phyloP scores from a whole-genome alignment of 2,113 vertebrate genomes.

The Archilochus colubris region DNA sequence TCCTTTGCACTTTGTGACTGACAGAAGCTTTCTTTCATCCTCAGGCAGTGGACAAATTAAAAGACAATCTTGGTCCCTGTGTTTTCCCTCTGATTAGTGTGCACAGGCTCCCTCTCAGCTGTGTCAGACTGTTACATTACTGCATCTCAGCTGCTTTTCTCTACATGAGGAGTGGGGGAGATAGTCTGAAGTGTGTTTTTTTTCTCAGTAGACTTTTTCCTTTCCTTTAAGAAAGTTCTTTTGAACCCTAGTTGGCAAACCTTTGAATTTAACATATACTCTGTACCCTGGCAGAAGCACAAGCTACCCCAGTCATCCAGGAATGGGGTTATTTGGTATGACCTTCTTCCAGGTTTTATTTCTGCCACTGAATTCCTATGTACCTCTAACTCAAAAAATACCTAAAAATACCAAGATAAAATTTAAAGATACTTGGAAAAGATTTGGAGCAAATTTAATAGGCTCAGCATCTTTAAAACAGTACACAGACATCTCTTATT shows the following conservation, averaged over 20 bases:
- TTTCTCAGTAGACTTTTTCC: neutral
- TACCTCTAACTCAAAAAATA: neutral
- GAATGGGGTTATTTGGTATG: neutral
- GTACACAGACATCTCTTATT: neutral
- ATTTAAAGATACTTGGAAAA: neutral
- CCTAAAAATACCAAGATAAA: neutral
- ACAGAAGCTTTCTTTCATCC: constrained; percentile 47
- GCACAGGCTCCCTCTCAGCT: neutral
- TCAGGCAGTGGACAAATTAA: constrained; percentile 43
- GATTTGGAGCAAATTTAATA: neutral
- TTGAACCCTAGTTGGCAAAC: neutral
- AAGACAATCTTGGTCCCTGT: constrained; percentile 4
- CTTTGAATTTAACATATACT: neutral
- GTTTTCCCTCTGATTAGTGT: constrained; percentile 8
- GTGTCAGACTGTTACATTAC: neutral
- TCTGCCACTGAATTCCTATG: neutral
- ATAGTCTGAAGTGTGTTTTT: neutral
- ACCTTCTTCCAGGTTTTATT: neutral
- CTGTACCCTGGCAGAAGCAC: neutral
- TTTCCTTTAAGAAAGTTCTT: neutral
- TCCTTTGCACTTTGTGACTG: constrained; percentile 21
- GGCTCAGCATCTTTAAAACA: neutral
- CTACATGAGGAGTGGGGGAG: neutral
- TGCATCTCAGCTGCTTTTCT: neutral
- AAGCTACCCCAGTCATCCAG: neutral